A percentile compares a stretch with the other conserved stretches of the same genome.
Conservation (phyloP, 2,797 vertebrate species). For the Hephaestus fuliginosus region DNA sequence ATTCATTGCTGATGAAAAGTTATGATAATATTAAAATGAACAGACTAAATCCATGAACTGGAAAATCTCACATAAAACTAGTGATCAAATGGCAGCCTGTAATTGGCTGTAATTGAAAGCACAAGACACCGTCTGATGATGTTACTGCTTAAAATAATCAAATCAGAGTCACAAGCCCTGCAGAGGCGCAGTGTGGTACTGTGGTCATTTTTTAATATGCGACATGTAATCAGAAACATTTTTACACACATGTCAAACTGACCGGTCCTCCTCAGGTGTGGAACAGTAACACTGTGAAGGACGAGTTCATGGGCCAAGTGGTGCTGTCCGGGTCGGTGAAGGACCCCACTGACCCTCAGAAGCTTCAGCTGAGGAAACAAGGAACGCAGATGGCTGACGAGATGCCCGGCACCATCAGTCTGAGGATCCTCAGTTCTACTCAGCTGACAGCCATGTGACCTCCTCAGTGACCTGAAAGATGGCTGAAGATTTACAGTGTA, state of each 20-base stretch:
- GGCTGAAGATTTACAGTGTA: background rate
- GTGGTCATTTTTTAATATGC: background rate
- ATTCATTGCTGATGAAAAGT: background rate
- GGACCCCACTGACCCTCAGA: slow-evolving; percentile 82
- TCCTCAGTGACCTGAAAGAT: background rate
- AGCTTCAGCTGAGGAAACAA: slow-evolving; percentile 87
- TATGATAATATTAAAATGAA: background rate
- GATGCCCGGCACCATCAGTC: slow-evolving; percentile 88
- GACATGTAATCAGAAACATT: no score
- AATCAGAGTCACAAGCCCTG: background rate
- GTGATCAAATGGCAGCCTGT: background rate
- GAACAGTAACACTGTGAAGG: slow-evolving; percentile 88
- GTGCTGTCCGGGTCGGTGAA: slow-evolving; percentile 84
- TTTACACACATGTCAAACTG: background rate
- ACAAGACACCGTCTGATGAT: background rate
- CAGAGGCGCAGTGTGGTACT: background rate
- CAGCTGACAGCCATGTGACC: slow-evolving; percentile 90
- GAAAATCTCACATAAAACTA: background rate
- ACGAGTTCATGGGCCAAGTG: slow-evolving; percentile 92
- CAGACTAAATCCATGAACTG: background rate
- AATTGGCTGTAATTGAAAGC: background rate
- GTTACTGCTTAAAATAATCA: background rate
- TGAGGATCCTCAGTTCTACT: slow-evolving; percentile 87
- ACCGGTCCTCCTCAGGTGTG: slow-evolving; percentile 87
- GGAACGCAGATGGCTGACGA: slow-evolving; percentile 80